Evolutionary conservation across 2,113 vertebrate species (phyloP), one percentile per base, ranked within the genome.

Genomic region (Tyrannus savana): DNA sequence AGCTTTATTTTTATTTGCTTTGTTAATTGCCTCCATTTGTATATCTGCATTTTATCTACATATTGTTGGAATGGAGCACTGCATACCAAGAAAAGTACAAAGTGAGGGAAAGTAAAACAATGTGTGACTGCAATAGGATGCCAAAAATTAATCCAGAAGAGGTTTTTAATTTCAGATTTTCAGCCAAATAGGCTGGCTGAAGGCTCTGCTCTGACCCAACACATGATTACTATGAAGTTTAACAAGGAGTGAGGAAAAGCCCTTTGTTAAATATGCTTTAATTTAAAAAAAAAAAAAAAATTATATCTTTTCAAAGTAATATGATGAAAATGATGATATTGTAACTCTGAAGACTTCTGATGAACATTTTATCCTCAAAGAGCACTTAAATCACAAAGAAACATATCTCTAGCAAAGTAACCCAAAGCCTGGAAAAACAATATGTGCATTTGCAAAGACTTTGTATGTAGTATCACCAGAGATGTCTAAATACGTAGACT

Each of bases 321-420:
- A 63, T 10, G 46, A 94, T 81, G n/a, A 90, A 93, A 93, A 88
- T 55, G 0, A 37, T 69, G 24, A 77, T 84, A 81, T 12, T 75
- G 33, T 77, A 88, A 84, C 33, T 81, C 68, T 81, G 80, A 90
- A 95, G 79, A 58, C 12, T 95, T 94, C 56, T 95, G 86, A 93
- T 89, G 59, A 95, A 81, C 79, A 89, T 81, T 90, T 95, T 69
- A 89, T 95, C 93, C 89, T 95, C 86, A 95, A 93, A 95, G 68
- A 93, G 27, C 83, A 84, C 67, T 93, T 92, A 81, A 84, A 60
- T 86, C 73, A 93, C 86, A 95, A 95, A 95, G 53, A 47, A 89
- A 81, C 30, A 5, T 84, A 69, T 89, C 44, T 68, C 50, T 46
- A 71, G 69, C 19, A 76, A 78, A 84, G 87, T 68, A 91, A 92